A percentile compares a stretch with the other conserved stretches of the same genome.
These are phyloP conservation scores for Chrysaora quinquecirrha DNA, from an alignment of 30 jellyfish, hydroid and myxozoan genomes.

Conservation along the genomic window DNA sequence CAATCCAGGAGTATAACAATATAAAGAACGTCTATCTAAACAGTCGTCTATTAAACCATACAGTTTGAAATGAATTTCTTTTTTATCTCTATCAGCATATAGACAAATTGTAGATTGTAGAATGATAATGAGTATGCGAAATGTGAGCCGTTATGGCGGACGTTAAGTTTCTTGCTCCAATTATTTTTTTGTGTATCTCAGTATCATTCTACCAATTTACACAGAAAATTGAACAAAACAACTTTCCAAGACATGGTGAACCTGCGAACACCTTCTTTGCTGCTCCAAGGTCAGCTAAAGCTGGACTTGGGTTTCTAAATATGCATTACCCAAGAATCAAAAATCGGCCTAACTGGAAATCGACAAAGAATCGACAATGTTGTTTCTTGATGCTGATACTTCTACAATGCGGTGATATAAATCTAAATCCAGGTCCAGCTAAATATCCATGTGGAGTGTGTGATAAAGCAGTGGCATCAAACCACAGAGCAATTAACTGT, in stretches of 20 bases:
- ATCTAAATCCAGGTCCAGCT: slow-evolving; percentile 14
- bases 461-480: slow-evolving; percentile 24
- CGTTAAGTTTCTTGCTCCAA: slow-evolving; percentile 16
- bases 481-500: slow-evolving; percentile 23
- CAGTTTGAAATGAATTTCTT: too few relatives aligned
- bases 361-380: slow-evolving; percentile 23
- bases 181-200: slow-evolving; percentile 5
- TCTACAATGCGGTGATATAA: slow-evolving; percentile 15
- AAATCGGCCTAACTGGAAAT: slow-evolving; percentile 25
- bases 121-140: neutral
- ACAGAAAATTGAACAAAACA: slow-evolving; percentile 4
- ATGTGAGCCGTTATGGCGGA: neutral
- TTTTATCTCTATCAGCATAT: too few relatives aligned
- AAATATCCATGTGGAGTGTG: slow-evolving; percentile 4
- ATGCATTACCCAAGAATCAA: slow-evolving; percentile 22
- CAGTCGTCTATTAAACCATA: too few relatives aligned
- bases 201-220: neutral
- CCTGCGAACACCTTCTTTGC: slow-evolving; percentile 16
- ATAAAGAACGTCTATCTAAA: too few relatives aligned
- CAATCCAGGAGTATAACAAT: too few relatives aligned
- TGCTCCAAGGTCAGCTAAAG: slow-evolving; percentile 10
- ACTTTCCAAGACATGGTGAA: slow-evolving; percentile 14
- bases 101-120: too few relatives aligned
- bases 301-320: neutral
- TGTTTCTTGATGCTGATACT: slow-evolving; percentile 16